phyloP scores from a whole-genome alignment of 2,888 invertebrate species.

The Halocaridina rubra region DNA sequence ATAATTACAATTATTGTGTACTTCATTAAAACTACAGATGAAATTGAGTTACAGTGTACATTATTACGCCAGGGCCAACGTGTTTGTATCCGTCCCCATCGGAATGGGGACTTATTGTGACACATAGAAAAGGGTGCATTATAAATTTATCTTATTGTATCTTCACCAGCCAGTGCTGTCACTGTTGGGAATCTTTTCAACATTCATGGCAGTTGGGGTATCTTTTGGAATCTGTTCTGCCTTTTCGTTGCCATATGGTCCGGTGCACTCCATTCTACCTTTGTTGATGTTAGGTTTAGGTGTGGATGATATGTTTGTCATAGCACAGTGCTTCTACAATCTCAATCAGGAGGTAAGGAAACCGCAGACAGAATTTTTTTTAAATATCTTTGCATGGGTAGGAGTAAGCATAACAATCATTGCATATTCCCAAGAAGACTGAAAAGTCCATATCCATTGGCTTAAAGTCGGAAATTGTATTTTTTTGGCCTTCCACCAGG shows the following conservation, averaged over 20 bases:
- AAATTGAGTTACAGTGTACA: no score
- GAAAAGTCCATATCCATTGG: background rate
- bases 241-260: conserved; percentile 80
- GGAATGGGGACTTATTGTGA: no score
- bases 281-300: conserved; percentile 83
- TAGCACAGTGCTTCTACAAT: conserved; percentile 82
- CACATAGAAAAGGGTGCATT: no score
- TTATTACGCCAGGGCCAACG: no score
- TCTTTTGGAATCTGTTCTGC: conserved; percentile 80
- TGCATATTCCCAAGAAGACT: no score
- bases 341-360: conserved; percentile 64
- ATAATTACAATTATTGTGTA: no score
- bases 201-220: conserved; percentile 79
- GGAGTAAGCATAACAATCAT: no score
- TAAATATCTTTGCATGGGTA: no score
- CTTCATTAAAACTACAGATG: no score
- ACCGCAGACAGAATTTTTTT: no score
- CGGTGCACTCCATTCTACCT: conserved; percentile 84
- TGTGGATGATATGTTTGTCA: conserved; percentile 88
- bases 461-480: background rate
- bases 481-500: conserved; percentile 12
- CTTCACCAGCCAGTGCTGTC: conserved; percentile 75
- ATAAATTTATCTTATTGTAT: no score
- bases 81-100: no score
- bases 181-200: conserved; percentile 77